Base-by-base conservation (phyloP, 2,113 vertebrate species). In the Sinocyclocheilus maitianheensis region DNA sequence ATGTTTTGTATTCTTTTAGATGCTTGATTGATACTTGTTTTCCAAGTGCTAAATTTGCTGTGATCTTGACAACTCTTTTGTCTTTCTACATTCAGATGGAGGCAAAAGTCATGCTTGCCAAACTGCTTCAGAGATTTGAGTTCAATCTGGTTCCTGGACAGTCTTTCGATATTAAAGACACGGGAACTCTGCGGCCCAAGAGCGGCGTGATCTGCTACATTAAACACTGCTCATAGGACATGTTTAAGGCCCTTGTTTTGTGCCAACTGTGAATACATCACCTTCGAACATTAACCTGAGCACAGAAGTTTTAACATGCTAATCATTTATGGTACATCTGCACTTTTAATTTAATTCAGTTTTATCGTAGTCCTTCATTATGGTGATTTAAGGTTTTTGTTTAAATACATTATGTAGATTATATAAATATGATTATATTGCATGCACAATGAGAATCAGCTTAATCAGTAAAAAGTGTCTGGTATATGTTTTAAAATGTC, bases 81-180 rank as follows among this genome's bases (percentile, higher is more conserved):
- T 85, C 30, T 74, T 24, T 79, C 71, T 89, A n/a, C 72, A 86
- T 87, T 43, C 89, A 99, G 97, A 97, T 98, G 95, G 97, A 98
- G 89, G 96, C 95, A 0, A 98, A 98, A 93, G 95, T 98, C 82
- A 94, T 98, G 81, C 96, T 98, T 95, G 96, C 97, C 78, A 98
- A 98, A 91, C 90, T 99, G 84, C 87, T 98, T 81, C 97, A 98
- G 94, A 96, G 97, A 91, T 97, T 97, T 85, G 95, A 97, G 63
- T 96, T 97, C 90, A 93, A 91, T 60, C 93, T 97, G 9, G 90
- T 92, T 9, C 95, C 96, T 0, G 96, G 94, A 58, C 96, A 99
- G 94, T 95, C 92, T 69, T 97, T 96, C 46, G 93, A 94, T 18
- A 89, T 98, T 58, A 0, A 93, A 86, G 97, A 98, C 84, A 92